Conservation (phyloP, 2,113 vertebrate species). For the Otolemur garnettii region DNA sequence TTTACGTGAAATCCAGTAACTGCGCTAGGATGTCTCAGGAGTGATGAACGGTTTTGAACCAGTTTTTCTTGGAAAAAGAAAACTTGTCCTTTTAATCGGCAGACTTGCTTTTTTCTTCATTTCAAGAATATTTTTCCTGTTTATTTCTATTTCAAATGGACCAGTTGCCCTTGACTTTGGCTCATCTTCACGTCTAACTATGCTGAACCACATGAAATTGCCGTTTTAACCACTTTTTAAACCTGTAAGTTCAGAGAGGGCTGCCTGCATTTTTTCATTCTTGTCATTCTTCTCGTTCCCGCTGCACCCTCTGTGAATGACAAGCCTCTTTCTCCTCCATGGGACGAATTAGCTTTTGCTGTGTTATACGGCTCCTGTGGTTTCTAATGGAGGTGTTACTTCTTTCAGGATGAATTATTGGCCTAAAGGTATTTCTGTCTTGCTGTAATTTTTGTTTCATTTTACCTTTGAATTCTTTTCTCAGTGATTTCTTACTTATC, state of each 20-base stretch:
- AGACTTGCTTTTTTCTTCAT: not conserved
- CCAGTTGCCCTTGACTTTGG: rapidly evolving
- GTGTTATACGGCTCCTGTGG: rapidly evolving
- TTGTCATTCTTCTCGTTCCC: rapidly evolving
- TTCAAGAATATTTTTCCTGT: not conserved
- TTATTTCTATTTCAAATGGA: not conserved
- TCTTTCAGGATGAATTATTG: rapidly evolving
- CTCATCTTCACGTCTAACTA: not conserved
- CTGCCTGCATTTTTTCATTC: rapidly evolving
- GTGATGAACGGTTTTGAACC: rapidly evolving
- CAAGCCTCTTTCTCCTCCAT: rapidly evolving
- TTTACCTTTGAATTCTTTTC: not conserved
- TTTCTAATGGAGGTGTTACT: rapidly evolving
- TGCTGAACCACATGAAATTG: not conserved
- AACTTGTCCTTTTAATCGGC: not conserved
- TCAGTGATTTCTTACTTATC: not conserved
- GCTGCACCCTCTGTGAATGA: rapidly evolving
- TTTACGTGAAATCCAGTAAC: too few relatives aligned
- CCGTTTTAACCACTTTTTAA: not conserved
- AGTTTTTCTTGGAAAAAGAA: not conserved
- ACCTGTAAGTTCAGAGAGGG: not conserved
- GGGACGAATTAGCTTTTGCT: rapidly evolving
- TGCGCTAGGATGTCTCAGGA: rapidly evolving
- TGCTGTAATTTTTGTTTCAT: not conserved
- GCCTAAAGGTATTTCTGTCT: rapidly evolving